Conservation (phyloP, 2,113 vertebrate species). For the Alces alces region DNA sequence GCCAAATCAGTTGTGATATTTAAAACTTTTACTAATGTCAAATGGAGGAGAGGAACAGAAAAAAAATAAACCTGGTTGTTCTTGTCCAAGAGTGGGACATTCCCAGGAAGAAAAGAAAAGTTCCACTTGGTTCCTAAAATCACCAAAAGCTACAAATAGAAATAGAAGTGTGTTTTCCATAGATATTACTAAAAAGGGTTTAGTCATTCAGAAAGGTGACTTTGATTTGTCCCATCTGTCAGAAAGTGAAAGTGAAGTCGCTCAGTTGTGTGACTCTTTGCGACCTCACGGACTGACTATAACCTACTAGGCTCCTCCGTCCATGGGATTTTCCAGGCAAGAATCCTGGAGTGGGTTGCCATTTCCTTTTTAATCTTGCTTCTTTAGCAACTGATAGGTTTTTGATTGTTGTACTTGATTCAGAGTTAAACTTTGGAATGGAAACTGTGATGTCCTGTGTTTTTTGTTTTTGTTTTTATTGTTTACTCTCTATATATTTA, state of each 20-base stretch:
- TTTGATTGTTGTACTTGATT: neutral
- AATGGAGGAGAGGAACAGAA: neutral
- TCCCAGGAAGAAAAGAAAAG: neutral
- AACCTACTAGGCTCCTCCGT: too few species aligned
- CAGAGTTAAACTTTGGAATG: neutral
- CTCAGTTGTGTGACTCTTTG: too few species aligned
- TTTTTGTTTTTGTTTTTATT: neutral
- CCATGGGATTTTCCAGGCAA: too few species aligned
- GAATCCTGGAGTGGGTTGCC: too few species aligned
- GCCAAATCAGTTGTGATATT: neutral
- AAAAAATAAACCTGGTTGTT: neutral
- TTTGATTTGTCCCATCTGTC: neutral
- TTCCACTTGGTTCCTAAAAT: neutral
- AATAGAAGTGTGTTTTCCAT: neutral
- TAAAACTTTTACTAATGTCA: neutral
- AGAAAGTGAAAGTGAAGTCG: neutral
- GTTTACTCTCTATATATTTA: neutral
- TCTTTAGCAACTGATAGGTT: neutral
- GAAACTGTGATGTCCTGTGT: neutral
- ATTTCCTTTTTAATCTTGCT: accelerated
- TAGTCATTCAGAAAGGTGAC: neutral
- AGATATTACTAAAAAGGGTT: neutral
- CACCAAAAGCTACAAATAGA: neutral
- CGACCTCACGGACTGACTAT: too few species aligned
- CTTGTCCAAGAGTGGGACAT: neutral